phyloP scores from a whole-genome alignment of 2,113 vertebrate species.

The Sapajus apella region DNA sequence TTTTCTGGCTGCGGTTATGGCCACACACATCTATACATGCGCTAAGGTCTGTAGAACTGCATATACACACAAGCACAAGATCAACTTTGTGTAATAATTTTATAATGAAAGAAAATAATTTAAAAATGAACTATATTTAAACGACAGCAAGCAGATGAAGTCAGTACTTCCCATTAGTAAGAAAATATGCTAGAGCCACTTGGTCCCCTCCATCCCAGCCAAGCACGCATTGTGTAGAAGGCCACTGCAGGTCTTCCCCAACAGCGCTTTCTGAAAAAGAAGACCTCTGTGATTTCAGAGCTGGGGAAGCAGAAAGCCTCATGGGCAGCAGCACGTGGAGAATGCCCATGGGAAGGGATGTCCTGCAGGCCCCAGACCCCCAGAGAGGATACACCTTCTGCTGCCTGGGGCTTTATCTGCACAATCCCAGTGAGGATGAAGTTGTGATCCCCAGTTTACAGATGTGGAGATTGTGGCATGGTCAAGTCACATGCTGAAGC shows the following conservation, averaged over 20 bases:
- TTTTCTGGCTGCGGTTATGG: fast-evolving
- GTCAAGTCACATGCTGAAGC: no score
- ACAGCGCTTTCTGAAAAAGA: not conserved
- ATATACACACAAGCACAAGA: not conserved
- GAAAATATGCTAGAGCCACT: not conserved
- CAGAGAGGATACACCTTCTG: not conserved
- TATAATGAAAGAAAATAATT: not conserved
- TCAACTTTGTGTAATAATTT: not conserved
- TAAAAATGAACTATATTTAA: not conserved
- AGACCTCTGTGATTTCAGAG: not conserved
- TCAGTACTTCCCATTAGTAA: not conserved
- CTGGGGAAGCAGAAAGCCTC: not conserved
- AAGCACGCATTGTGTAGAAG: not conserved
- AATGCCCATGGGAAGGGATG: not conserved
- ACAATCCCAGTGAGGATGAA: not conserved
- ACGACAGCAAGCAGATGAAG: not conserved
- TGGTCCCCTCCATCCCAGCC: not conserved
- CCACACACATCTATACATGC: not conserved
- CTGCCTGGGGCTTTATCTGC: not conserved
- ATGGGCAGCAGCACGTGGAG: no score
- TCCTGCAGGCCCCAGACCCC: not conserved
- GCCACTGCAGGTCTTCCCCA: not conserved
- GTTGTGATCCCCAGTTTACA: not conserved
- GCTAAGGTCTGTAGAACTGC: no score
- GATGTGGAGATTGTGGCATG: not conserved